Evolutionary conservation across 2,797 vertebrate genomes (phyloP), one percentile per base, ranked within the genome.

Genomic region (Aulostomus chinensis): DNA sequence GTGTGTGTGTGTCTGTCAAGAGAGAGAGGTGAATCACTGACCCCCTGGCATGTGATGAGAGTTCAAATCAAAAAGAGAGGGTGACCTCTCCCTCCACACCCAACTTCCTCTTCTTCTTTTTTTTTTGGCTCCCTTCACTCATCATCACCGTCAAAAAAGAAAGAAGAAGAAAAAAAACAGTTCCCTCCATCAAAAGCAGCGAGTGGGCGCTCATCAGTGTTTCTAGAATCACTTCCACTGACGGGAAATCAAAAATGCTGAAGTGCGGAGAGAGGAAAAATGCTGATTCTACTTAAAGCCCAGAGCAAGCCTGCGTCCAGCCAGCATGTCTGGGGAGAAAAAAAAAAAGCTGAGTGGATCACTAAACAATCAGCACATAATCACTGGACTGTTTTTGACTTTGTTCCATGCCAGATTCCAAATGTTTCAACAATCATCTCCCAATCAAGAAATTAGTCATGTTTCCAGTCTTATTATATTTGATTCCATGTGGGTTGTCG

Each of bases 221-320:
- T 58, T 77, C 77, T 73, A 74, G 58, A 70, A 75, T 78, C 84
- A 73, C 78, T 83, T 81, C 67, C 72, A 75, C 73, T 63, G 40
- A 60, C 0, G n/a, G 72, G 72, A 80, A 73, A 65, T 35, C 69
- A 42, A 50, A 77, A 71, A 74, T 43, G 63, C 69, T 76, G 54
- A 66, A 75, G 45, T 52, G 51, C 53, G 16, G 57, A 55, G 45
- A 59, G 35, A 45, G 28, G 45, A 40, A 48, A 73, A 66, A 45
- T 61, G 83, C 82, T 80, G 77, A 85, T 70, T 80, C 42, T 40
- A 57, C 72, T 53, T 21, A 42, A 48, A 62, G 55, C 54, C 37
- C 1, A 2, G 9, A 61, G 68, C 50, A 28, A 54, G 46, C 51
- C 73, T 68, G 46, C 57, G 63, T 61, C 53, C 65, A 73, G 69